A percentile compares a stretch with the other conserved stretches of the same genome.
phyloP scores from a whole-genome alignment of 1,140 invertebrate genomes.

The Drosophila tropicalis region DNA sequence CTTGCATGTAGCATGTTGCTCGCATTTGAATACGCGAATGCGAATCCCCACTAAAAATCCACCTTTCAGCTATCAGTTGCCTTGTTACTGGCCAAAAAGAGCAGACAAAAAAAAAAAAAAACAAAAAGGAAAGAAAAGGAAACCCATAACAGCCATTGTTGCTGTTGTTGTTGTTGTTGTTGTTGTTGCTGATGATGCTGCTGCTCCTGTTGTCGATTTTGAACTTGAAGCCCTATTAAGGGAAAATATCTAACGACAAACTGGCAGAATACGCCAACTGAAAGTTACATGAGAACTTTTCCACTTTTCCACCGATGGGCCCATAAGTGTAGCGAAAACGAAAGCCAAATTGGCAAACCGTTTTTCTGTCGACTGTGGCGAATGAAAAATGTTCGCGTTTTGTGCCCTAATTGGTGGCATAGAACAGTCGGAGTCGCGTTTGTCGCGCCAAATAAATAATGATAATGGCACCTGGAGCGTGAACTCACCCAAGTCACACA shows the following conservation, averaged over 20 bases:
- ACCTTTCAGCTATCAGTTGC: slow-evolving; percentile 56
- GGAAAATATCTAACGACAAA: slow-evolving; percentile 44
- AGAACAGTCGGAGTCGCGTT: slow-evolving; percentile 34
- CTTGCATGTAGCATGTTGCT: slow-evolving; percentile 55
- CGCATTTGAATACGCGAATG: slow-evolving; percentile 67
- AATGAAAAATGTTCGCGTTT: slow-evolving; percentile 74
- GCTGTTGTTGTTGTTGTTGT: slow-evolving; percentile 31
- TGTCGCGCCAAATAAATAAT: slow-evolving; percentile 80
- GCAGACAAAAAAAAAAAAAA: neutral
- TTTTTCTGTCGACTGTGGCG: slow-evolving; percentile 32
- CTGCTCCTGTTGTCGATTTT: slow-evolving; percentile 10
- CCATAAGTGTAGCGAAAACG: slow-evolving; percentile 70
- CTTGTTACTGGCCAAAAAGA: slow-evolving; percentile 59
- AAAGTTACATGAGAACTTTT: slow-evolving; percentile 69
- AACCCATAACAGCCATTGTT: slow-evolving; percentile 64
- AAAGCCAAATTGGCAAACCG: slow-evolving; percentile 77
- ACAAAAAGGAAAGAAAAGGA: slow-evolving; percentile 4
- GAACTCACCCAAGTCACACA: slow-evolving; percentile 30
- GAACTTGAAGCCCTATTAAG: slow-evolving; percentile 67
- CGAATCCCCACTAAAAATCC: slow-evolving; percentile 25
- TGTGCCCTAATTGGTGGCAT: slow-evolving; percentile 71
- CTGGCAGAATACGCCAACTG: slow-evolving; percentile 31
- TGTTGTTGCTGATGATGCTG: slow-evolving; percentile 10
- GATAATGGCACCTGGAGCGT: slow-evolving; percentile 77
- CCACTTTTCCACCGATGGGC: slow-evolving; percentile 39